These are phyloP conservation scores for Trogon melanurus DNA, from an alignment of 2,113 vertebrate species.

Conservation along the genomic window DNA sequence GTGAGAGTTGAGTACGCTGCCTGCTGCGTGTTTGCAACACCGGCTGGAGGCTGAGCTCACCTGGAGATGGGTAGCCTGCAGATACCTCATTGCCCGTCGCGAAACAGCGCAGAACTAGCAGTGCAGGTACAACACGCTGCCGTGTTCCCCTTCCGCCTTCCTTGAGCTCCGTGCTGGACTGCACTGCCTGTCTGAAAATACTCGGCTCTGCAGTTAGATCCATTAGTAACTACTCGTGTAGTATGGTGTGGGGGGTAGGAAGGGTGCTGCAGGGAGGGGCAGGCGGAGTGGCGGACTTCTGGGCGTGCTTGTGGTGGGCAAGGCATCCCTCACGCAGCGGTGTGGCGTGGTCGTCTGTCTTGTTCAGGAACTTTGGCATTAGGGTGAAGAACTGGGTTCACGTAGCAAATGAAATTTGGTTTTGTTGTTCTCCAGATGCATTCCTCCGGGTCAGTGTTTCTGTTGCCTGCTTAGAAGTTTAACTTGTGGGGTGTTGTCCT, in stretches of 20 bases:
- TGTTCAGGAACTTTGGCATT: neutral
- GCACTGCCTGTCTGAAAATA: neutral
- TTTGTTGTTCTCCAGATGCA: neutral
- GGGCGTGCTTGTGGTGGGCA: rapidly evolving
- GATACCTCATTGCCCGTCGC: neutral
- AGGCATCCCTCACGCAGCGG: neutral
- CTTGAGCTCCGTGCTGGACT: neutral
- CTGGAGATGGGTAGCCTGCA: neutral
- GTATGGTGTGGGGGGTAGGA: too few species aligned
- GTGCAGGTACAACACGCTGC: rapidly evolving
- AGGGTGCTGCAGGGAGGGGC: too few species aligned
- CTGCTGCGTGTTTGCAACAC: neutral
- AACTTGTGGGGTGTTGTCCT: neutral
- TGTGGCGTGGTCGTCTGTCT: too few species aligned
- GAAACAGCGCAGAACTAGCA: neutral
- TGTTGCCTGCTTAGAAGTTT: neutral
- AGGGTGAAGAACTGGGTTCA: neutral
- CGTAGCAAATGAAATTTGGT: neutral
- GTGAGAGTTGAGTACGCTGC: neutral
- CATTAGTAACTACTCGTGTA: too few species aligned
- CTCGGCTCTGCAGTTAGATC: neutral
- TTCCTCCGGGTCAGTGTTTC: neutral
- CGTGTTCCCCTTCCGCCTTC: neutral
- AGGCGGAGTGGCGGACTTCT: neutral
- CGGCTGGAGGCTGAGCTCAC: neutral